Conservation (phyloP, 1,140 invertebrate species). For the Matsumurasca onukii region DNA sequence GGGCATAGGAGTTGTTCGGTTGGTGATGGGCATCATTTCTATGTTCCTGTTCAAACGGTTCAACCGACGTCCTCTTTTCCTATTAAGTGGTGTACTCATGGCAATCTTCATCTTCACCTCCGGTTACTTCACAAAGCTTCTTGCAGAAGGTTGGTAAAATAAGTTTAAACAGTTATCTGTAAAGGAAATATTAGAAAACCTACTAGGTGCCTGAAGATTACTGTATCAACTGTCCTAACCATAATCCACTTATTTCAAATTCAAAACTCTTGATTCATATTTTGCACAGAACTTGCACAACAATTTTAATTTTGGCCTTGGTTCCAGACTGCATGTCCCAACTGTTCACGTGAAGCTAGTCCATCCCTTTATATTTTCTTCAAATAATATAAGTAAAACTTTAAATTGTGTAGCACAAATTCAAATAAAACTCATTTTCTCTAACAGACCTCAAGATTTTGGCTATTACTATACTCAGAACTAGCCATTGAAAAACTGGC, state of each 20-base stretch:
- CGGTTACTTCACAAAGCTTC: slow-evolving; percentile 49
- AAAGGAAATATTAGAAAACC: neutral
- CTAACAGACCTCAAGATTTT: too few relatives aligned
- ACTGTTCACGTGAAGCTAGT: too few relatives aligned
- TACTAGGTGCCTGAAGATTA: too few relatives aligned
- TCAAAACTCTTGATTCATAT: too few relatives aligned
- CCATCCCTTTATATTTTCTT: too few relatives aligned
- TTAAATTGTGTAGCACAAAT: too few relatives aligned
- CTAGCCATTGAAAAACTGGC: too few relatives aligned
- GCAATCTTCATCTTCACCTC: slow-evolving; percentile 54
- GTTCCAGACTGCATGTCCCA: too few relatives aligned
- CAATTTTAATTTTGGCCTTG: too few relatives aligned
- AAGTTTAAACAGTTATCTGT: neutral
- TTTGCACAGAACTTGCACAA: too few relatives aligned
- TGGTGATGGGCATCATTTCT: slow-evolving; percentile 59
- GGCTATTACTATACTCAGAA: too few relatives aligned
- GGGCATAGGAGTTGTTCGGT: slow-evolving; percentile 62
- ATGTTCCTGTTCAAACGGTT: slow-evolving; percentile 54
- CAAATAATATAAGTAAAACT: too few relatives aligned
- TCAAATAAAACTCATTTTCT: neutral
- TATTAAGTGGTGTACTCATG: slow-evolving; percentile 55
- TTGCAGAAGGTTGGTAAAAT: slow-evolving; percentile 45
- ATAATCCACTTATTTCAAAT: neutral
- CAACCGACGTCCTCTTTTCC: slow-evolving; percentile 53
- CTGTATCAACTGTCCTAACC: neutral